phyloP scores from a whole-genome alignment of 1,140 invertebrate species.

The Macrotrachela quadricornifera region DNA sequence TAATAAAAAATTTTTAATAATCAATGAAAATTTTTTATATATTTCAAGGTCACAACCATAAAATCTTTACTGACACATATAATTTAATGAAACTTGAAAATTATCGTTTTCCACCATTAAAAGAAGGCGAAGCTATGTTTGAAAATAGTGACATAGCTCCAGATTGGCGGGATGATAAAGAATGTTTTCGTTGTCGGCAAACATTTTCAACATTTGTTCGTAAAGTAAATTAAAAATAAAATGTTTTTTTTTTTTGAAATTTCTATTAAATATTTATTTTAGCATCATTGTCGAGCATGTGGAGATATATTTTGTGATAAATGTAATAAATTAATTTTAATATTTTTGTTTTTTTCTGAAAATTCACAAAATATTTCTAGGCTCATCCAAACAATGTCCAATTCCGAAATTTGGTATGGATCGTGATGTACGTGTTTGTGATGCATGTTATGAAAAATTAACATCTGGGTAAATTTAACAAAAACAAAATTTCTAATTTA shows the following conservation, averaged over 20 bases:
- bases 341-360: no score
- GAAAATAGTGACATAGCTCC: slow-evolving; percentile 69
- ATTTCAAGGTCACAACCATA: slow-evolving; percentile 57
- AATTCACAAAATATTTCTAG: no score
- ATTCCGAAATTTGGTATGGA: slow-evolving; percentile 97
- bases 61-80: slow-evolving; percentile 58
- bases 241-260: not conserved
- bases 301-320: slow-evolving; percentile 87
- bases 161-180: slow-evolving; percentile 60
- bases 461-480: slow-evolving; percentile 24
- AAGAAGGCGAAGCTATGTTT: slow-evolving; percentile 97
- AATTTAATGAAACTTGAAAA: slow-evolving; percentile 77
- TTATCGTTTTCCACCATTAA: slow-evolving; percentile 67
- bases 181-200: slow-evolving; percentile 67
- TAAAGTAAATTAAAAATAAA: slow-evolving; percentile 32
- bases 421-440: slow-evolving; percentile 90
- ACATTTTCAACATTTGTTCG: slow-evolving; percentile 58
- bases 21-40: no score
- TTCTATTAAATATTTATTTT: slow-evolving; percentile 14
- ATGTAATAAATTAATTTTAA: no score
- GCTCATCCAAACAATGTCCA: slow-evolving; percentile 57
- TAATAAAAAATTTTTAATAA: no score
- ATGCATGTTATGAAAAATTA: slow-evolving; percentile 69
- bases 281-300: slow-evolving; percentile 83
- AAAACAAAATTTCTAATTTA: not conserved